A percentile compares a stretch with the other conserved stretches of the same genome.
phyloP scores from a whole-genome alignment of 2,797 vertebrate genomes.

The Zenarchopterus dispar region DNA sequence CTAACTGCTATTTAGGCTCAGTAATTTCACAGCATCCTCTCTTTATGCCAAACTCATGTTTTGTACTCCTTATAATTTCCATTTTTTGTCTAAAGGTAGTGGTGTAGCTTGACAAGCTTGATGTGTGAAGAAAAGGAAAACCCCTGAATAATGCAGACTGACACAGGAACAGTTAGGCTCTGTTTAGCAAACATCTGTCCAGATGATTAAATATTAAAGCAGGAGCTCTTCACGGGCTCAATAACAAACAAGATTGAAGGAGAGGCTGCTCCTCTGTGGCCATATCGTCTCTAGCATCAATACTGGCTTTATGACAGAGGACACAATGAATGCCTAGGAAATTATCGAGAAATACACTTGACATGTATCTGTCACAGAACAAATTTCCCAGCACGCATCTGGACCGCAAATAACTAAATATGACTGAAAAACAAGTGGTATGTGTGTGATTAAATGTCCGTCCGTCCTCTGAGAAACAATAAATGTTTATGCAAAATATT shows the following conservation, averaged over 20 bases:
- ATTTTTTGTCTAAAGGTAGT: not conserved
- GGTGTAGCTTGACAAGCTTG: conserved; percentile 29
- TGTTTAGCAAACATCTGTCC: conserved; percentile 66
- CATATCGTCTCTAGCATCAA: conserved; percentile 44
- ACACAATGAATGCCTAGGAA: conserved; percentile 16
- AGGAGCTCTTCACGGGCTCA: conserved; percentile 17
- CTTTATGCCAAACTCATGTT: conserved; percentile 23
- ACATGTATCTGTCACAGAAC: not conserved
- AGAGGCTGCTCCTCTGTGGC: conserved; percentile 32
- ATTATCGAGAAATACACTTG: not conserved
- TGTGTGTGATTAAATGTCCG: no score
- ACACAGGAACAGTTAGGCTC: conserved; percentile 51
- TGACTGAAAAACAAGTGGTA: no score
- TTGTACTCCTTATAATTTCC: conserved; percentile 9
- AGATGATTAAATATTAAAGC: conserved; percentile 62
- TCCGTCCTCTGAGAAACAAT: no score
- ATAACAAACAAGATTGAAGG: conserved; percentile 38
- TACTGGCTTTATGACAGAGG: conserved; percentile 28
- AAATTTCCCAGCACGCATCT: no score
- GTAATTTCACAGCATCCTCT: conserved; percentile 24
- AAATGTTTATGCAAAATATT: no score
- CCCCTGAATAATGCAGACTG: conserved; percentile 55
- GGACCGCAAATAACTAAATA: no score
- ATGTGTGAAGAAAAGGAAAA: conserved; percentile 45
- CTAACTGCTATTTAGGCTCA: conserved; percentile 36